Percentiles rank a stretch among this genome's conserved stretches.
Evolutionary conservation across 1,140 invertebrate genomes (phyloP).

Genomic region (Zaprionus tsacasi): DNA sequence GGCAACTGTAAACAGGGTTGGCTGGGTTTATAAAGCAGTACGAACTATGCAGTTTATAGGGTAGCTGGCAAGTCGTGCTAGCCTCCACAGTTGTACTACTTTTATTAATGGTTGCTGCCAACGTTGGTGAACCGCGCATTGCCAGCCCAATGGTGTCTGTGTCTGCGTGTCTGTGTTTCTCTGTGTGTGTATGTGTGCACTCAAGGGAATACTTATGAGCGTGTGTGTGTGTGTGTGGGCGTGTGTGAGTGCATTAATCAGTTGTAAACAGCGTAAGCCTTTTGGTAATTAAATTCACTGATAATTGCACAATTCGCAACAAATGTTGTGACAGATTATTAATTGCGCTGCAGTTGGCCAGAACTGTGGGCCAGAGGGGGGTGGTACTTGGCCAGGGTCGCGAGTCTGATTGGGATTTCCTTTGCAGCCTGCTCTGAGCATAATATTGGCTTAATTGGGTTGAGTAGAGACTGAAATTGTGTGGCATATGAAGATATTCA

Average conservation of each 20-base stretch:
- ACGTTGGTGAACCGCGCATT: constrained; percentile 25
- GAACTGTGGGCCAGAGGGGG: neutral
- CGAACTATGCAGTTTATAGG: neutral
- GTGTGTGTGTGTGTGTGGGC: neutral
- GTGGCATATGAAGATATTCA: no score
- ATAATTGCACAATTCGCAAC: constrained; percentile 39
- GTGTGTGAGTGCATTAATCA: constrained; percentile 43
- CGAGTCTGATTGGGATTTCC: neutral
- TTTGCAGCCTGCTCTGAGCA: neutral
- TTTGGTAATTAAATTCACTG: constrained; percentile 49
- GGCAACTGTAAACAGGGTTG: neutral
- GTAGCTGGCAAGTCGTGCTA: constrained; percentile 9
- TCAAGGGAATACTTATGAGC: neutral
- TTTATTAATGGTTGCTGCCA: constrained; percentile 18
- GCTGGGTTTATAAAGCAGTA: neutral
- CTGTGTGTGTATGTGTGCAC: neutral
- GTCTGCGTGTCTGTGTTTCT: neutral
- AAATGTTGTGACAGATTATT: constrained; percentile 35
- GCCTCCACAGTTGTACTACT: neutral
- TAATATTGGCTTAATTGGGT: neutral
- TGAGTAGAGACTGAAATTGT: neutral
- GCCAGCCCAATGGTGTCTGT: neutral
- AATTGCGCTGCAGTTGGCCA: neutral
- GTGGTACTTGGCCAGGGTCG: neutral
- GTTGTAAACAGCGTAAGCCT: constrained; percentile 46